A percentile compares a stretch with the other conserved stretches of the same genome.
Conservation (phyloP, 2,797 vertebrate genomes). For the Syngnathus acus region DNA sequence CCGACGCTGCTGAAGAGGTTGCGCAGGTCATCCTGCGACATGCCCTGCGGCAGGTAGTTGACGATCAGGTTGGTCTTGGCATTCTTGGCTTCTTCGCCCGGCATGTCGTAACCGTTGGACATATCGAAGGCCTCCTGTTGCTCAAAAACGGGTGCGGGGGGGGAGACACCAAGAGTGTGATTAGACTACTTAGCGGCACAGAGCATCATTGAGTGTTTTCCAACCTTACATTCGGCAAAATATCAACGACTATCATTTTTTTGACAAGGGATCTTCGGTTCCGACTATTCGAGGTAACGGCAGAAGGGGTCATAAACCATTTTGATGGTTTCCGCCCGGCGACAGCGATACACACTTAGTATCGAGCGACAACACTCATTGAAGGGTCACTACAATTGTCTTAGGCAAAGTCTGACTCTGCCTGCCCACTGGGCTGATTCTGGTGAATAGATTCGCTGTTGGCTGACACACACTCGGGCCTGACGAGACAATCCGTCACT, state of each 20-base stretch:
- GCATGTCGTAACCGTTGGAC: conserved; percentile 99
- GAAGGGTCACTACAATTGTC: not conserved
- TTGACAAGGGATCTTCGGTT: too few relatives aligned
- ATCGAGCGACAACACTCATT: not conserved
- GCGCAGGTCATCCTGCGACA: conserved; percentile 94
- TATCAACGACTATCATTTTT: too few relatives aligned
- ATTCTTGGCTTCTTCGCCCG: conserved; percentile 86
- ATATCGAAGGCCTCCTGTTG: conserved; percentile 80
- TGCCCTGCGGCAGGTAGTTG: conserved; percentile 98
- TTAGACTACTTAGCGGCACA: not conserved
- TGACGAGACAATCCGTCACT: conserved; percentile 22
- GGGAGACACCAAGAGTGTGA: not conserved
- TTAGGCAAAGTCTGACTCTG: not conserved
- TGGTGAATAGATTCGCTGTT: conserved; percentile 7
- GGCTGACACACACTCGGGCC: conserved; percentile 16
- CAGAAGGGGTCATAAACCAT: too few relatives aligned
- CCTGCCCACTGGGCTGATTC: not conserved
- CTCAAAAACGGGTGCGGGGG: conserved; percentile 10
- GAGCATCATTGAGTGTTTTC: not conserved
- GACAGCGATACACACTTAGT: not conserved
- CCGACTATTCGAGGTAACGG: too few relatives aligned
- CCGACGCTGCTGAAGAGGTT: conserved; percentile 98
- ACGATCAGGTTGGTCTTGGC: conserved; percentile 95
- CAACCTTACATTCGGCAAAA: not conserved
- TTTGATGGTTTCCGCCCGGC: too few relatives aligned